These are phyloP conservation scores for Petrocephalus sullivani DNA, from an alignment of 2,797 vertebrate species.

Conservation along the genomic window DNA sequence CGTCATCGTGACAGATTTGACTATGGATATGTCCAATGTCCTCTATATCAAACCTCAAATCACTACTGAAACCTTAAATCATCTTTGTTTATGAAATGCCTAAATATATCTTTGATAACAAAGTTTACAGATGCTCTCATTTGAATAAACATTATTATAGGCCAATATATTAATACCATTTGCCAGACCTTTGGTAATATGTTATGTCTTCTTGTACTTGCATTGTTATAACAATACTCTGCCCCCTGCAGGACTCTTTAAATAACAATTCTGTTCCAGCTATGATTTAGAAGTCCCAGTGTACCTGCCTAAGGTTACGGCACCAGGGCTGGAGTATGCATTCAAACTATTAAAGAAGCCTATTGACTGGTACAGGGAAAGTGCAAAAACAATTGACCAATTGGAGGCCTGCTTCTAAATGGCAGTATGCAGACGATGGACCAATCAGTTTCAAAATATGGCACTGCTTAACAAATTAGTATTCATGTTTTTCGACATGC, in stretches of 20 bases:
- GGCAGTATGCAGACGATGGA: background rate
- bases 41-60: too few relatives aligned
- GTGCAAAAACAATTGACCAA: background rate
- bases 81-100: background rate
- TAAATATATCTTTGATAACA: background rate
- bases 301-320: background rate
- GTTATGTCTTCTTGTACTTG: background rate
- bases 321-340: background rate
- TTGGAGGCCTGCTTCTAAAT: conserved; percentile 3
- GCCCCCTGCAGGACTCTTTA: background rate
- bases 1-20: conserved; percentile 43
- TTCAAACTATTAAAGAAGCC: background rate
- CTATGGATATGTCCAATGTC: conserved; percentile 17
- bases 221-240: background rate
- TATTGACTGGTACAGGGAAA: background rate
- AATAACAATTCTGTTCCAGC: background rate
- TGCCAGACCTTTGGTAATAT: background rate
- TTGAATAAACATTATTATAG: background rate
- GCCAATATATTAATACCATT: background rate
- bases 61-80: background rate
- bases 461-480: background rate
- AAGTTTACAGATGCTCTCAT: background rate
- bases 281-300: background rate
- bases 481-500: background rate
- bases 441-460: background rate